Conservation (phyloP, 2,113 vertebrate genomes). For the Silurus asotus region DNA sequence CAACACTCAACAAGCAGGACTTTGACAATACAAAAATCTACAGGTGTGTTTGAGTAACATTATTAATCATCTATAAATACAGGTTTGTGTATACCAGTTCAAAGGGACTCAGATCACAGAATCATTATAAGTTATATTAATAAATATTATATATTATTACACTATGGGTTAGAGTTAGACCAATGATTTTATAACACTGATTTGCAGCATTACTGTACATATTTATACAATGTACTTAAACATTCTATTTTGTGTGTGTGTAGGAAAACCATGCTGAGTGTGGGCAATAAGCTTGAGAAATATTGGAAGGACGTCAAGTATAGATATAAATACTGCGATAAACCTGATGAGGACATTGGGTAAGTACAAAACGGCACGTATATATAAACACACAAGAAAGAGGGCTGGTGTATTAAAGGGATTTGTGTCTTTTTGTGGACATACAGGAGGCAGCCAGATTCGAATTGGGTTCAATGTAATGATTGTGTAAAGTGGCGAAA, state of each 20-base stretch:
- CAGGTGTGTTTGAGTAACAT: conserved; percentile 72
- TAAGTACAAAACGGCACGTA: conserved; percentile 65
- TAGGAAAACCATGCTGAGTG: conserved; percentile 82
- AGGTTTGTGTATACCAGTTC: not conserved
- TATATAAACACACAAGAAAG: no score
- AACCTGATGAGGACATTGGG: conserved; percentile 83
- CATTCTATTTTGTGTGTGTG: not conserved
- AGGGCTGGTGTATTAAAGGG: no score
- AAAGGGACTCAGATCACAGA: no score
- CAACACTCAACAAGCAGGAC: conserved; percentile 96
- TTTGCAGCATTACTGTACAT: not conserved
- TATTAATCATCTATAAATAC: not conserved
- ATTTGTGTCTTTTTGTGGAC: not conserved
- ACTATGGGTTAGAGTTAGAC: no score
- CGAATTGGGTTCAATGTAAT: conserved; percentile 92
- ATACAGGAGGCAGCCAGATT: conserved; percentile 86
- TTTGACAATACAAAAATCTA: conserved; percentile 92
- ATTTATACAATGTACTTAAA: not conserved
- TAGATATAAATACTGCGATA: conserved; percentile 68
- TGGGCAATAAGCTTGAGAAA: conserved; percentile 86
- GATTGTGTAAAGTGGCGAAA: conserved; percentile 86
- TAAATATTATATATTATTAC: no score
- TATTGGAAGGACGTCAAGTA: conserved; percentile 71
- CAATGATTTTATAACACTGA: not conserved
- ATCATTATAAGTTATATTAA: no score